A percentile compares a stretch with the other conserved stretches of the same genome.
phyloP scores from a whole-genome alignment of 2,113 vertebrate species.

The Coracopsis vasa region DNA sequence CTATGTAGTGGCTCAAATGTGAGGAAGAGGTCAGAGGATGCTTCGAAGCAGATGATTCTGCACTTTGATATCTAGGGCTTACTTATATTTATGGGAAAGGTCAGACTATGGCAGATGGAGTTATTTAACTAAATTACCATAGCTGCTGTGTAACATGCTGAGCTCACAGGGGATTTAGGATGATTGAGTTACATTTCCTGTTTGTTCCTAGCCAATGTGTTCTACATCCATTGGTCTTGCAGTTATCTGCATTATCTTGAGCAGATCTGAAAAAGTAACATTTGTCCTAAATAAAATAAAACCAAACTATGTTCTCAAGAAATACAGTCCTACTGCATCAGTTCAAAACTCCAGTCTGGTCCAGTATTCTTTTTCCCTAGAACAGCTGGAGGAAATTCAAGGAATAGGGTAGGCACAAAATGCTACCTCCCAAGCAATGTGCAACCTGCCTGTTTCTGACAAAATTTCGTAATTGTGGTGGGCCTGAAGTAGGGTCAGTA shows the following conservation, averaged over 20 bases:
- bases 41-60: background rate
- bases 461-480: accelerated
- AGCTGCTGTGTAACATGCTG: background rate
- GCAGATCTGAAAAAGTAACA: background rate
- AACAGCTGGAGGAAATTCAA: background rate
- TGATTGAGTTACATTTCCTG: background rate
- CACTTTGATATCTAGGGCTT: background rate
- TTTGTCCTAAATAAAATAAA: background rate
- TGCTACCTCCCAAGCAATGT: background rate
- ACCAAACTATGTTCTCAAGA: background rate
- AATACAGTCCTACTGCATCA: background rate
- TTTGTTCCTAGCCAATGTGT: background rate
- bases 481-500: background rate
- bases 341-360: background rate
- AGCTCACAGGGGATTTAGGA: background rate
- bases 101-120: background rate
- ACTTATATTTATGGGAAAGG: background rate
- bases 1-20: background rate
- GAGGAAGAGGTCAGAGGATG: background rate
- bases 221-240: background rate
- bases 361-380: background rate
- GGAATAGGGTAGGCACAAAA: background rate
- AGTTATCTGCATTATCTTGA: background rate
- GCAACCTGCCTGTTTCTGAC: background rate
- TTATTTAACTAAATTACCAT: background rate